Base-by-base conservation (phyloP, 1,140 invertebrate species). In the Drosophila santomea region DNA sequence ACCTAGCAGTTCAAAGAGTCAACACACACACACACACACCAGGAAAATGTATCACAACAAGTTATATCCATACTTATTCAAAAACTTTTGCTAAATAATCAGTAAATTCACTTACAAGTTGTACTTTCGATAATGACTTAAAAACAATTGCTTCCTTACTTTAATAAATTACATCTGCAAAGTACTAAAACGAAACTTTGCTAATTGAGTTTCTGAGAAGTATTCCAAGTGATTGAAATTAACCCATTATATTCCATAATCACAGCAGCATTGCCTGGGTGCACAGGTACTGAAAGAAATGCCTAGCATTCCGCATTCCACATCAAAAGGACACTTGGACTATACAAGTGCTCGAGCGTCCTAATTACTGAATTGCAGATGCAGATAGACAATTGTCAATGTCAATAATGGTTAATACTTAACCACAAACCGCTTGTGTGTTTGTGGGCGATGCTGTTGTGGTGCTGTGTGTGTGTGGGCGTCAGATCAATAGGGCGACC, bases 401-500 rank as follows among this genome's bases (percentile, higher is more conserved):
- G 83, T 86, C 83, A 86, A 88, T 89, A 88, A 86, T 89, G 62
- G 79, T 83, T 83, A 86, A 86, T 88, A 72, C 79, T 83, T 81
- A 81, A 76, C 64, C 62, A 15, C 56, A 60, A 66, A 17, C 63
- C 32, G 63, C 60, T 39, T 78, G 43, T 35, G 15, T 25, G 25
- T 25, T 25, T 4, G 25, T 25, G 25, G 25, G 25, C 4, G 45
- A 28, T 41, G 52, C 73, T 45, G 51, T 15, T 41, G 17, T 17
- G 17, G 17, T 17, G 17, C 17, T 17, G 17, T 17, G 17, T 36
- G 54, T 60, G 79, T 60, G 79, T 81, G 69, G 78, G 83, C 52
- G 83, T 82, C 85, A 77, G 67, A 86, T 86, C 83, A 88, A 86
- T 86, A 86, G 45, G 57, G 15, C 72, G 84, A 83, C 83, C 83